Percentiles rank a stretch among this genome's conserved stretches.
phyloP scores from a whole-genome alignment of 2,113 vertebrate species.

The Varanus salvator region DNA sequence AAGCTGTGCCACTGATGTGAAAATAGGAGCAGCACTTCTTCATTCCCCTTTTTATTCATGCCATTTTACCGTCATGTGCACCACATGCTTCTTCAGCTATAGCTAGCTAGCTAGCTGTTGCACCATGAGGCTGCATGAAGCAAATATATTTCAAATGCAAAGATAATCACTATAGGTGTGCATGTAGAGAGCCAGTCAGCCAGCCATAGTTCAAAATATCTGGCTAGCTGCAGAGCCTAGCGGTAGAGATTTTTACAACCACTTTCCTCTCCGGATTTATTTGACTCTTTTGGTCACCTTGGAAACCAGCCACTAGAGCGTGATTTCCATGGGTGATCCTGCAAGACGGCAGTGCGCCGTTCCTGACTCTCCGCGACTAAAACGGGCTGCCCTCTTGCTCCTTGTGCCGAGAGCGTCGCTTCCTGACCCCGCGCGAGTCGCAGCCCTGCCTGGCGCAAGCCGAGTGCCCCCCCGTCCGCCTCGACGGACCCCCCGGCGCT shows the following conservation, averaged over 20 bases:
- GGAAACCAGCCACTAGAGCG: slow-evolving; percentile 78
- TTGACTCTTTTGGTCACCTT: slow-evolving; percentile 71
- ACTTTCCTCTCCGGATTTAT: slow-evolving; percentile 59
- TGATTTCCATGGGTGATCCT: slow-evolving; percentile 71
- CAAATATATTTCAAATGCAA: too few relatives aligned
- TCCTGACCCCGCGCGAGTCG: slow-evolving; percentile 17
- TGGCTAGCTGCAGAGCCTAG: slow-evolving; percentile 22
- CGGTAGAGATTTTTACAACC: slow-evolving; percentile 54
- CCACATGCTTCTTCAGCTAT: not conserved
- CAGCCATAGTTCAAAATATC: not conserved
- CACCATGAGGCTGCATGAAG: not conserved
- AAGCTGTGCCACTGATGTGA: not conserved
- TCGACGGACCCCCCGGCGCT: slow-evolving; percentile 32
- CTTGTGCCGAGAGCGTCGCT: not conserved
- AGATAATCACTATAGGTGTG: not conserved
- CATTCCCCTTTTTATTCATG: rapidly evolving
- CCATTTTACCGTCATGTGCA: not conserved
- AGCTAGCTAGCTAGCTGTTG: not conserved
- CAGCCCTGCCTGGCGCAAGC: slow-evolving; percentile 11
- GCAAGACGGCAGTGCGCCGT: not conserved
- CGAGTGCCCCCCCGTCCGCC: not conserved
- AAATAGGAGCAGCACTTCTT: not conserved
- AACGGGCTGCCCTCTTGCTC: slow-evolving; percentile 28
- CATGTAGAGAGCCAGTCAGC: not conserved
- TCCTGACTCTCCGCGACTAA: slow-evolving; percentile 43